Evolutionary conservation across 2,888 invertebrate species (phyloP), one percentile per base, ranked within the genome.

Genomic region (Conistra vaccinii): DNA sequence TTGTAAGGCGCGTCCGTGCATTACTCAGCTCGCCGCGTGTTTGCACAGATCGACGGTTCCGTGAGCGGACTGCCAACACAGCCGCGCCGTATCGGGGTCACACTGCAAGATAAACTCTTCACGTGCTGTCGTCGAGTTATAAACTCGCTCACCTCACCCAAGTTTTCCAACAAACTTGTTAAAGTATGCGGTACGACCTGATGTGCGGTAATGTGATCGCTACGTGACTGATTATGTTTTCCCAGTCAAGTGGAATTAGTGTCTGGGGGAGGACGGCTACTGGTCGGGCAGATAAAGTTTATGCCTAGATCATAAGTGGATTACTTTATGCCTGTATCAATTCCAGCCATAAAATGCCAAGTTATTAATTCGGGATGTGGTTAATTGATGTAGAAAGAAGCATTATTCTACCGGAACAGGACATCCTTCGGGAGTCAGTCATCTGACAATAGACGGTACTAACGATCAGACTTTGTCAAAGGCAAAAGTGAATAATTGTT

Each of bases 1-100:
- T 93, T 93, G 94, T 93, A 93, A 93, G 93, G 91, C 93, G 93
- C 94, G 94, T 91, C 92, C 92, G 92, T 94, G 94, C 93, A 95
- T 95, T 94, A 95, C 93, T 93, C 92, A 92, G 94, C 92, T 91
- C 92, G 91, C 93, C 92, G 92, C 92, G 93, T 94, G 95, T 95
- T 95, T 95, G 95, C 93, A 93, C 94, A 94, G 95, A 95, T 94
- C 94, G 94, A 91, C 93, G 90, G 91, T 92, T 92, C 90, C 94
- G 94, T 94, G 95, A 92, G 92, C 92, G 87, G 94, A 93, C 93
- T 95, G 90, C 92, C 91, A 88, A 85, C 87, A 89, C 78, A 75
- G 86, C 87, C 85, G 85, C 85, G 77, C 83, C 89, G 90, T 91
- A 95, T 93, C 91, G 94, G 91, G 95, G 95, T 95, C 95, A 94